A percentile compares a stretch with the other conserved stretches of the same genome.
These are phyloP conservation scores for Ascaphus truei DNA, from an alignment of 2,113 vertebrate species.

Conservation along the genomic window DNA sequence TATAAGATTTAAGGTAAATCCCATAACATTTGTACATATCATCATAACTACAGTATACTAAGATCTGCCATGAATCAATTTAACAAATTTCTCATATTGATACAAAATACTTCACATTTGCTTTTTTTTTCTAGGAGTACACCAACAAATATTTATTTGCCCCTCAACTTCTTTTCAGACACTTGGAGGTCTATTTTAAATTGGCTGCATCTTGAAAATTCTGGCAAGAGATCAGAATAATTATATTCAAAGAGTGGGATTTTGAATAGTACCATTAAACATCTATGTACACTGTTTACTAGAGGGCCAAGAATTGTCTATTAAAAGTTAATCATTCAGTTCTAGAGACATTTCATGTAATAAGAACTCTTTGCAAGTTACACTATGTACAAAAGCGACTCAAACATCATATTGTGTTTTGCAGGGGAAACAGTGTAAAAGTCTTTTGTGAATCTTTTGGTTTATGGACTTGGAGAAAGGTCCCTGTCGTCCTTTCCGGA, in stretches of 20 bases:
- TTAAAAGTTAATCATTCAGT: not conserved
- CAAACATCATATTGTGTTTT: conserved; percentile 42
- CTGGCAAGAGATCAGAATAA: no score
- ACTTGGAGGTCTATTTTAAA: no score
- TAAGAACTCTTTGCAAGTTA: conserved; percentile 41
- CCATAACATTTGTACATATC: no score
- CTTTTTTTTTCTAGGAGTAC: conserved; percentile 44
- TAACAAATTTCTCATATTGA: conserved; percentile 43
- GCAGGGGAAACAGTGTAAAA: conserved; percentile 5
- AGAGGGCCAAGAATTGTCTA: not conserved
- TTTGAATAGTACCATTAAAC: not conserved
- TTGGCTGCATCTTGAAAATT: no score
- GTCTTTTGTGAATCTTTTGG: not conserved
- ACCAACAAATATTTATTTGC: no score
- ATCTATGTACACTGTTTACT: not conserved
- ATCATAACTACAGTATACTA: not conserved
- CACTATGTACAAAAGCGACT: conserved; percentile 47
- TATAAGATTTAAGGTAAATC: conserved; percentile 27
- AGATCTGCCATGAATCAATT: not conserved
- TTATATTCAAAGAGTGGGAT: not conserved
- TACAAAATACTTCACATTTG: conserved; percentile 48
- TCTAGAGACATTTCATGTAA: not conserved
- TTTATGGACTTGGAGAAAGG: conserved; percentile 79
- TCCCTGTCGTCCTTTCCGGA: conserved; percentile 93
- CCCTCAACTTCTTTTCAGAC: no score